Evolutionary conservation across 2,113 vertebrate genomes (phyloP), one percentile per base, ranked within the genome.

Genomic region (Gymnorhina tibicen): DNA sequence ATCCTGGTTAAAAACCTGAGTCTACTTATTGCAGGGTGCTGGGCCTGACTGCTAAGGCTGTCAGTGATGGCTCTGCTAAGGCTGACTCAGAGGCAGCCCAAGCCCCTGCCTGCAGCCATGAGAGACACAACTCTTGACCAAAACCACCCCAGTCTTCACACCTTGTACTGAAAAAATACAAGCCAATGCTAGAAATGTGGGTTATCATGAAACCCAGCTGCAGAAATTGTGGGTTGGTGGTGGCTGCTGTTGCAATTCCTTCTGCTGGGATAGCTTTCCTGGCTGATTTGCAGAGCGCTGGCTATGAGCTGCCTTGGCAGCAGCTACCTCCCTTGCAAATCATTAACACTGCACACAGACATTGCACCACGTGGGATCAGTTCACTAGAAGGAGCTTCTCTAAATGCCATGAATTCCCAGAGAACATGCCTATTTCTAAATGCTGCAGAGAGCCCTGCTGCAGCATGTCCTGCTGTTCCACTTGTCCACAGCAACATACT

Each of bases 381-480:
- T 44, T 80, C 82, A 16, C 39, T 15, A 49, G 52, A 30, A 70
- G 37, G 74, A 80, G 35, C 46, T 30, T 13, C 88, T 73, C 55
- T 33, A 10, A 80, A 46, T 0, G 4, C 59, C 24, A 24, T 12
- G 12, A 23, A 73, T 67, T 70, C 62, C 92, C 35, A 89, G 92
- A 81, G 81, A 91, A 27, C 1, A 0, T 13, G 80, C 42, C 60
- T 42, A 1, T 67, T 70, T 6, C 47, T 3, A 17, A 52, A 66
- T 16, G 74, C 77, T 32, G 60, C 0, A 1, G 33, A 42, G 37
- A 67, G 46, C 18, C 21, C 23, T 19, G 18, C 67, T 2, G 0
- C 28, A 44, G 67, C 66, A 33, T 4, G 0, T 7, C 35, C 10
- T 1, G 0, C 41, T 2, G 6, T 26, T 72, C 4, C 1, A 3